Base-by-base conservation (phyloP, 2,797 vertebrate genomes). In the Chaetodon trifasciatus region DNA sequence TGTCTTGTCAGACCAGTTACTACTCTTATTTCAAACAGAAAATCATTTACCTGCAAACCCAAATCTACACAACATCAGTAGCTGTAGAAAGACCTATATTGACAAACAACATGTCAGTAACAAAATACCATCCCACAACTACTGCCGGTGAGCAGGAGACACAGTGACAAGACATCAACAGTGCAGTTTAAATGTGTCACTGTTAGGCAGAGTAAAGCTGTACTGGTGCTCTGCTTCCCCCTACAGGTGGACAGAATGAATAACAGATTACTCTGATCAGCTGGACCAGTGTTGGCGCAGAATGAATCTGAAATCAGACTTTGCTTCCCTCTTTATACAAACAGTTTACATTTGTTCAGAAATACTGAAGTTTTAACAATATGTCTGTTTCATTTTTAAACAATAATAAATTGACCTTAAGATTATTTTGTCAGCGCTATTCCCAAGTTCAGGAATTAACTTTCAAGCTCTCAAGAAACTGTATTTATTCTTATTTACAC, bases 181-280 rank as follows among this genome's bases (percentile, higher is more conserved):
- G 7, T 50, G 15, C 46, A 37, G 21, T 37, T 44, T 42, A 6
- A n/a, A 24, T 37, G 35, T 24, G 40, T 16, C 40, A 47, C 5
- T 49, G 24, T 61, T 46, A 52, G 35, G 4, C 60, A 58, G 37
- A 46, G 23, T 24, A 10, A 8, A 64, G 16, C 71, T 53, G 53
- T 15, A 13, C 37, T 58, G 40, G 65, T 65, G 12, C 65, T 77
- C 56, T 86, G 78, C 86, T 68, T 21, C 78, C 86, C 72, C 66
- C 83, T 78, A 15, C 32, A 66, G 83, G 74, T 32, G 2, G 23
- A 50, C 17, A 60, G 10, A 12, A 13, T 10, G 9, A 70, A 73
- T 11, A 64, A 35, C 24, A 10, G 46, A n/a, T 11, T 6, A 19
- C 23, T 17, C 11, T 44, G 47, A 12, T 32, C 65, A 58, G 23